Conservation (phyloP, 1,140 invertebrate genomes). For the Drosophila lowei region DNA sequence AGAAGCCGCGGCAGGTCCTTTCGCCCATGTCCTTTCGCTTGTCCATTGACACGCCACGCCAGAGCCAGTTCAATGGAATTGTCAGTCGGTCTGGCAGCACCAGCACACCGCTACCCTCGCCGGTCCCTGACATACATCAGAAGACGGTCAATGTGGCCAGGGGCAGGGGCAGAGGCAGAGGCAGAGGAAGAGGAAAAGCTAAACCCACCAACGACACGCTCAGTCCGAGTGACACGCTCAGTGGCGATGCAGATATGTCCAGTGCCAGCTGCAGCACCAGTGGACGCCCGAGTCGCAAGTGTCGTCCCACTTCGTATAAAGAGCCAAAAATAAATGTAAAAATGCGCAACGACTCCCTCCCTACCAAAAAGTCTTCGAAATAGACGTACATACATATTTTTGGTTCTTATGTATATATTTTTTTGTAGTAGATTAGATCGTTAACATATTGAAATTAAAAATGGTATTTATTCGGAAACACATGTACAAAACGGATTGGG, state of each 20-base stretch:
- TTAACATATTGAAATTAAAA: no score
- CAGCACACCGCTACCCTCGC: constrained; percentile 4
- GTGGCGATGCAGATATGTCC: not conserved
- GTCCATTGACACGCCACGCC: no score
- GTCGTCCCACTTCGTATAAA: constrained; percentile 40
- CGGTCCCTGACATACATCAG: not conserved
- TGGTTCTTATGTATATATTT: not conserved
- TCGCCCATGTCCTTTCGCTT: no score
- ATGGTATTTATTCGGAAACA: constrained; percentile 22
- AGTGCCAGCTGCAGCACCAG: not conserved
- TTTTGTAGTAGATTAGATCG: not conserved
- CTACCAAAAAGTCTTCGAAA: not conserved
- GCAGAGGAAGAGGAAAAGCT: not conserved
- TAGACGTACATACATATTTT: not conserved
- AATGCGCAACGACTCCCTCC: constrained; percentile 33
- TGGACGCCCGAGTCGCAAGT: constrained; percentile 39
- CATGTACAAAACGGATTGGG: constrained; percentile 36
- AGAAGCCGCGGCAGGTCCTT: no score
- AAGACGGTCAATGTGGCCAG: no score
- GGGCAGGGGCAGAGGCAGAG: not conserved
- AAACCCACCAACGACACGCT: not conserved
- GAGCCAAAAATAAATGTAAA: constrained; percentile 37
- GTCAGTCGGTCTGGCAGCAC: not conserved
- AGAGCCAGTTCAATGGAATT: not conserved
- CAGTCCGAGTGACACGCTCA: no score